Base-by-base conservation (phyloP, 2,797 vertebrate species). In the Gouania willdenowi region DNA sequence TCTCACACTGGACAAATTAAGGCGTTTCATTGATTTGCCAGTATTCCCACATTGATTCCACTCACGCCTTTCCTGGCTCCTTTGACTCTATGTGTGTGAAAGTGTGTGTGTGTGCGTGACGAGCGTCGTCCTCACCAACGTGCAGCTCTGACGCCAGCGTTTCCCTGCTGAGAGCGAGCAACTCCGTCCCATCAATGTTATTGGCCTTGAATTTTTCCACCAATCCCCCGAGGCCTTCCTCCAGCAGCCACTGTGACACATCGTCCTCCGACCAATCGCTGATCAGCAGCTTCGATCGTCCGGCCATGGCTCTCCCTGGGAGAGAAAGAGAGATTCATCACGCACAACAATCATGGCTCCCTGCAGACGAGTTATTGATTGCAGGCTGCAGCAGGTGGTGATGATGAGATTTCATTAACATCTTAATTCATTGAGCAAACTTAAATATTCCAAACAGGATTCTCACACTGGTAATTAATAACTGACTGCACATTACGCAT, bases 151-250 rank as follows among this genome's bases (percentile, higher is more conserved):
- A 84, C 48, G 76, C 63, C 72, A 99, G 85, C 5, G 82, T 91
- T 60, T 98, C 92, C 75, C 93, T 96, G 55, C 87, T 95, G 66
- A 98, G 92, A 41, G 62, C 65, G 23, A 98, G 75, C 11, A 98
- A 84, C 71, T 98, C 94, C 10, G 84, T 87, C 36, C 95, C 97
- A 35, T 98, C 94, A 5, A 98, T 96, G 73, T 98, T 94, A 78
- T 97, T 95, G 34, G 54, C 78, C 68, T 84, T 89, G 79, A 99
- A 98, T 65, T 78, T 76, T 25, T 52, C 81, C 45, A 91, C 85
- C 27, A 98, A 81, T 21, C 80, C 87, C 59, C 79, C 50, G 43
- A 99, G 84, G 28, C 84, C 88, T 53, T 96, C 91, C 36, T 84
- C 84, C 44, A 40, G 66, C 54, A 98, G 90, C 97, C 97, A 99